Evolutionary conservation across 2,797 vertebrate species (phyloP), one percentile per base, ranked within the genome.

Genomic region (Channallabes apus): DNA sequence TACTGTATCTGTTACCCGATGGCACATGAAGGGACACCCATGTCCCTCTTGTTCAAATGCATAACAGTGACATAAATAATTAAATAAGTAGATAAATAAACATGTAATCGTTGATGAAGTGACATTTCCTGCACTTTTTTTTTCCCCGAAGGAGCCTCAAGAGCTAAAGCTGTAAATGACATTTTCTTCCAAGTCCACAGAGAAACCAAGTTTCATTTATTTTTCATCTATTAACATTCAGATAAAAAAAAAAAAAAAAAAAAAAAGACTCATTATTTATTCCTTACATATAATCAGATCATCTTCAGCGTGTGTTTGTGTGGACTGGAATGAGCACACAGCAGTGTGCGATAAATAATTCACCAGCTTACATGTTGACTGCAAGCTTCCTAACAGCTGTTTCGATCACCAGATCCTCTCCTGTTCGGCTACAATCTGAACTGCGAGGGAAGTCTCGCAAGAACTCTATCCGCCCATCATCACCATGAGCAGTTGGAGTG

Each of bases 381-480:
- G n/a, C 38, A 3, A 22, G 62, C 41, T 54, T 67, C 62, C 41
- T 29, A 9, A 82, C 51, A 82, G 82, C 82, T 72, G 62, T 62
- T 72, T 73, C 14, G 61, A 59, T 54, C 38, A 59, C 22, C 4
- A 41, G n/a, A 65, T 24, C 5, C 2, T 22, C 71, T 54, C 61
- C 12, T 35, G 20, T 24, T 32, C 11, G 4, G n/a, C 29, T 11
- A 56, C 6, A 3, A 87, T 64, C 81, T 84, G 87, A 92, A 86
- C 82, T 78, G 78, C 75, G 76, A 87, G 89, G 75, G 67, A 88
- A 85, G 82, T 80, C 78, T 78, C 86, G 62, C 29, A 77, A 64
- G 76, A 87, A 68, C 35, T 24, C 54, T 18, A 82, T 18, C 72
- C 80, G 59, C 46, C 84, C 86, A 82, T 82, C 69, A 38, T 6